A percentile compares a stretch with the other conserved stretches of the same genome.
Conservation (phyloP, 2,888 invertebrate genomes). For the Aphelenchoides bicaudatus region DNA sequence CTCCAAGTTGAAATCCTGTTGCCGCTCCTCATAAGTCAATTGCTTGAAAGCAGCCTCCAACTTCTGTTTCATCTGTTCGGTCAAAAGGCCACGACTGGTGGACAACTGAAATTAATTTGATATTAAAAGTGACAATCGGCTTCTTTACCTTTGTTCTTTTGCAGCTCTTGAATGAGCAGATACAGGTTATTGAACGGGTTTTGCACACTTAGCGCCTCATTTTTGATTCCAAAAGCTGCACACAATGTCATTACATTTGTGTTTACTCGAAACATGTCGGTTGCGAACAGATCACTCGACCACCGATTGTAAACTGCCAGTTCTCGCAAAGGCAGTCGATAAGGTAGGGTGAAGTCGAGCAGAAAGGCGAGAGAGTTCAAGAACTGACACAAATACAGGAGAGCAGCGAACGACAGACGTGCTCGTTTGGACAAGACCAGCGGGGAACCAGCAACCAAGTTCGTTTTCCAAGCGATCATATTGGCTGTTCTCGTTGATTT, state of each 20-base stretch:
- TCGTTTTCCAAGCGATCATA: slow-evolving; percentile 10
- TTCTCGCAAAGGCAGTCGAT: slow-evolving; percentile 14
- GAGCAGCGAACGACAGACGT: slow-evolving; percentile 22
- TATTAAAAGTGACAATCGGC: too few relatives aligned
- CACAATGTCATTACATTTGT: slow-evolving; percentile 18
- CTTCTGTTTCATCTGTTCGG: slow-evolving; percentile 19
- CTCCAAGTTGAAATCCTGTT: slow-evolving; percentile 13
- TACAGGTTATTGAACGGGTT: slow-evolving; percentile 17
- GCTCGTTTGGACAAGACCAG: slow-evolving; percentile 11
- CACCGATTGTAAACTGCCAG: slow-evolving; percentile 14
- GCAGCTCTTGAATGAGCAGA: slow-evolving; percentile 6
- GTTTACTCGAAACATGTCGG: slow-evolving; percentile 24
- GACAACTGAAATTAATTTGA: neutral
- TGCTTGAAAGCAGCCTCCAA: slow-evolving; percentile 9
- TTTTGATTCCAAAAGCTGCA: slow-evolving; percentile 16
- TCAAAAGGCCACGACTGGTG: slow-evolving; percentile 12
- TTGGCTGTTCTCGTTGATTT: slow-evolving; percentile 15
- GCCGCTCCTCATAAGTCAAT: slow-evolving; percentile 11
- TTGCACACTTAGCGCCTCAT: slow-evolving; percentile 6
- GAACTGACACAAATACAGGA: slow-evolving; percentile 19
- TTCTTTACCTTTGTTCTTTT: slow-evolving; percentile 5
- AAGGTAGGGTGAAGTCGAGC: slow-evolving; percentile 21
- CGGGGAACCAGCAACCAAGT: slow-evolving; percentile 17
- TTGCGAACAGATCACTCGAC: slow-evolving; percentile 23
- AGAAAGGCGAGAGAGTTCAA: slow-evolving; percentile 18